Conservation (phyloP, 1,140 invertebrate species). For the Drosophila athabasca region DNA sequence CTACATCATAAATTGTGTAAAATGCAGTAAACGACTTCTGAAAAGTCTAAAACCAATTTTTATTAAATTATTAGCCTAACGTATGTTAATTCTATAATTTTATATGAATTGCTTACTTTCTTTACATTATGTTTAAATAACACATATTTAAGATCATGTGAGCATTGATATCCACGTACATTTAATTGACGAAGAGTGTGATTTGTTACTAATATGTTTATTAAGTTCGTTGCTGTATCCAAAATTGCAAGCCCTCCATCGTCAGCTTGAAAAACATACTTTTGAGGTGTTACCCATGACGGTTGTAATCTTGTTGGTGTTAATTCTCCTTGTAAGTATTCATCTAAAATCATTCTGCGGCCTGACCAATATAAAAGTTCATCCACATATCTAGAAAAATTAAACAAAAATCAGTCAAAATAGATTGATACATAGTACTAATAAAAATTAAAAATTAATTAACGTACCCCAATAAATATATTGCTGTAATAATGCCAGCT, state of each 20-base stretch:
- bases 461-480: constrained; percentile 90
- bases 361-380: constrained; percentile 93
- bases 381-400: constrained; percentile 89
- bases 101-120: constrained; percentile 86
- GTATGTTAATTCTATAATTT: not conserved
- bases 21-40: constrained; percentile 91
- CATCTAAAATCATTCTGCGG: constrained; percentile 90
- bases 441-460: not conserved
- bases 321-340: constrained; percentile 91
- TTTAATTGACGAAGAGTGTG: constrained; percentile 93
- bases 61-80: not conserved
- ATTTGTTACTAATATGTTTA: constrained; percentile 91
- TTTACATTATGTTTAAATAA: constrained; percentile 94
- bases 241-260: constrained; percentile 91
- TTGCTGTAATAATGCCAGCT: constrained; percentile 92
- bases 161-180: constrained; percentile 92
- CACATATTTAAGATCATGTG: constrained; percentile 91
- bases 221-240: constrained; percentile 89
- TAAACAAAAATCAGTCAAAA: not conserved
- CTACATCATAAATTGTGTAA: constrained; percentile 93
- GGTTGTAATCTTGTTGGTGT: constrained; percentile 89
- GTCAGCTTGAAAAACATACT: constrained; percentile 93
- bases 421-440: not conserved
- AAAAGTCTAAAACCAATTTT: constrained; percentile 87
- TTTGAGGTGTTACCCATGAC: constrained; percentile 90